Percentiles rank a stretch among this genome's conserved stretches.
Conservation (phyloP, 1,140 invertebrate species). For the Heliconius himera region DNA sequence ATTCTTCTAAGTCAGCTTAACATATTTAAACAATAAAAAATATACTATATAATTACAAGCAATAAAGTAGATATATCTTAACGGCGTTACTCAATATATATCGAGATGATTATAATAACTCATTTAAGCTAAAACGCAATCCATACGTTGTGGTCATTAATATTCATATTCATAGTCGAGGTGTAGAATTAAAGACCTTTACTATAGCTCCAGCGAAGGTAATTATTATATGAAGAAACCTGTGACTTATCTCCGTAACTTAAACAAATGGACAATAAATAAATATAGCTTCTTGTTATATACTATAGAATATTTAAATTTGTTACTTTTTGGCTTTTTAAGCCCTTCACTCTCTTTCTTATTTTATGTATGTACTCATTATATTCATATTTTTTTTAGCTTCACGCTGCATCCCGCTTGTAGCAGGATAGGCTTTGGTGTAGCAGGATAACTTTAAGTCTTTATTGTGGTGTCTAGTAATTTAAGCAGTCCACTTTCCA, state of each 20-base stretch:
- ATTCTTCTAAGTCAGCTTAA: neutral
- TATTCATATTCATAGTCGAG: slow-evolving; percentile 22
- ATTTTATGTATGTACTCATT: neutral
- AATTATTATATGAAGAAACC: slow-evolving; percentile 44
- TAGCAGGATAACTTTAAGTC: too few species aligned
- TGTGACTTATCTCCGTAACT: slow-evolving; percentile 35
- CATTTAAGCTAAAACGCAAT: slow-evolving; percentile 20
- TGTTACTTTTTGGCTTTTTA: neutral
- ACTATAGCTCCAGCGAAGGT: slow-evolving; percentile 39
- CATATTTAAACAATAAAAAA: neutral
- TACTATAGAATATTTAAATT: too few species aligned
- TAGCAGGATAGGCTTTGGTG: too few species aligned
- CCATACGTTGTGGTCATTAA: slow-evolving; percentile 34
- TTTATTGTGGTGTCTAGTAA: too few species aligned
- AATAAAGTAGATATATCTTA: neutral
- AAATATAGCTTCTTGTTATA: neutral
- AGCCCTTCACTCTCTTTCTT: neutral
- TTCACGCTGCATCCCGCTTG: neutral
- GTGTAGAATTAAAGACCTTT: slow-evolving; percentile 42
- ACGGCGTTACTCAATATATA: neutral
- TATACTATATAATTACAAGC: neutral
- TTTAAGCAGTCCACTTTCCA: too few species aligned
- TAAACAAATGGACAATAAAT: slow-evolving; percentile 36
- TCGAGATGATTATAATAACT: slow-evolving; percentile 1
- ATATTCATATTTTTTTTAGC: too few species aligned